Conservation (phyloP, 2,113 vertebrate genomes). For the Candoia aspera region DNA sequence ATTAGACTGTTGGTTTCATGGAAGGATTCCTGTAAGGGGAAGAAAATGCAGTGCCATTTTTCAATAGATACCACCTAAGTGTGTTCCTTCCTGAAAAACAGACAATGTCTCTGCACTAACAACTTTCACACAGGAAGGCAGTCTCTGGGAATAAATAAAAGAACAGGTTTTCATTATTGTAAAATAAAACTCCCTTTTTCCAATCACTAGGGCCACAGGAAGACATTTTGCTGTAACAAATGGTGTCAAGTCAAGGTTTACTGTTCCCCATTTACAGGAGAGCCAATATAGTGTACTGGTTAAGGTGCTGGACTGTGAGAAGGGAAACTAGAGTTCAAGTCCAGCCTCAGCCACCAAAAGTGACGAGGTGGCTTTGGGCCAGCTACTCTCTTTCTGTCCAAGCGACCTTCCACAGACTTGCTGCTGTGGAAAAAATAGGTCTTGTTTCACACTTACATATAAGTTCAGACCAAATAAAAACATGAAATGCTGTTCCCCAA, state of each 20-base stretch:
- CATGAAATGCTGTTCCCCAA: background rate
- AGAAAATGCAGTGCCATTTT: background rate
- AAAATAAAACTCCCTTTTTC: background rate
- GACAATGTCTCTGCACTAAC: slow-evolving; percentile 41
- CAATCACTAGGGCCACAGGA: background rate
- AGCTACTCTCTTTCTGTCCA: background rate
- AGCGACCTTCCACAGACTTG: background rate
- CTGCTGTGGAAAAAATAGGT: background rate
- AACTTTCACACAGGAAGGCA: slow-evolving; percentile 49
- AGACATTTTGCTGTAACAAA: background rate
- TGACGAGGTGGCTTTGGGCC: background rate
- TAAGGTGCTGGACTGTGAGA: background rate
- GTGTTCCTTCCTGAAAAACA: slow-evolving; percentile 51
- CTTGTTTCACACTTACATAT: background rate
- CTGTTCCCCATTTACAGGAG: background rate
- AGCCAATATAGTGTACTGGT: background rate
- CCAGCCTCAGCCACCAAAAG: background rate
- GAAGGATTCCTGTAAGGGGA: slow-evolving; percentile 27
- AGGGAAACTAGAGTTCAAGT: background rate
- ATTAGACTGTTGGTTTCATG: slow-evolving; percentile 50
- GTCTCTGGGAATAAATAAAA: background rate
- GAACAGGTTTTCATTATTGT: background rate
- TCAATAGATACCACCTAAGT: slow-evolving; percentile 52
- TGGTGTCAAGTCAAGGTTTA: background rate
- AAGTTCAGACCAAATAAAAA: background rate